Base-by-base conservation (phyloP, 2,113 vertebrate genomes). In the Cranoglanis bouderius region DNA sequence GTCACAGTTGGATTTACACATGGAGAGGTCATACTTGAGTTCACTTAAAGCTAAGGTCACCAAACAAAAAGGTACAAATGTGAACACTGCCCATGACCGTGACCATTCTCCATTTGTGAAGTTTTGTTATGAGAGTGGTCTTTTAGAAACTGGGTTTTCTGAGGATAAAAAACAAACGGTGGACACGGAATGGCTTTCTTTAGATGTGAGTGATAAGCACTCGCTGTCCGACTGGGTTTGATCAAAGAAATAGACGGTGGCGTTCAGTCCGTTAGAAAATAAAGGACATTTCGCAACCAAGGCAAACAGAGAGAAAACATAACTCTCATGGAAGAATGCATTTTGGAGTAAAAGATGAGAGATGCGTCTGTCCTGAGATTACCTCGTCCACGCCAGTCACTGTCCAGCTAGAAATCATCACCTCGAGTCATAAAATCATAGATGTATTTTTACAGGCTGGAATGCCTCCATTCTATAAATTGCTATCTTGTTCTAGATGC, bases 141-240 rank as follows among this genome's bases (percentile, higher is more conserved):
- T 53, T 29, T 38, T 32, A 35, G 49, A 35, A 18, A 53, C 83
- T n/a, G 89, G 91, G 43, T 92, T 90, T 92, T 94, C 89, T 92
- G 59, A 59, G 61, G 75, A 87, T 61, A 87, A 75, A 55, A 72
- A 53, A 70, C 38, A 82, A 87, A 81, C 40, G 51, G 53, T 84
- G 29, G 53, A 19, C 67, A 65, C 24, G 6, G 38, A 88, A 88
- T 18, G 35, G 61, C 35, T 43, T 65, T 82, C 51, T 87, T 75
- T 87, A 53, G 59, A 53, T 32, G 35, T 49, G 43, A 87, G 10
- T 14, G 75, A 87, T 81, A 80, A 35, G 57, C 24, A 40, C 7
- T 19, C 7, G 49, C 77, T 43, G 59, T 40, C 80, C 77, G 43
- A 38, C 65, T 14, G 21, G 59, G n/a, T 80, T 35, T 53, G 75